phyloP scores from a whole-genome alignment of 2,888 invertebrate species.

The Glomeris marginata region DNA sequence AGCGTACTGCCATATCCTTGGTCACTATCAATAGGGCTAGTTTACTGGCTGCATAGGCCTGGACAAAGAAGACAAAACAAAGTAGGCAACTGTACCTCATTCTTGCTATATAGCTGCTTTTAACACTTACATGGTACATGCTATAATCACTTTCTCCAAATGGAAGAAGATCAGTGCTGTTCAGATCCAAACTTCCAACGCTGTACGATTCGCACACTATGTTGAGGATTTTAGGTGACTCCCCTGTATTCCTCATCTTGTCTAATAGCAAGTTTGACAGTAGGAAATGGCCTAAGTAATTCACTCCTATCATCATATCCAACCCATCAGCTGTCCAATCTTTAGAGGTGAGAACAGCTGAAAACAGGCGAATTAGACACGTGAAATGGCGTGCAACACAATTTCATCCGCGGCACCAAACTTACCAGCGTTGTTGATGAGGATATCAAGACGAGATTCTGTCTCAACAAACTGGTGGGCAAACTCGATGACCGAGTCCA shows the following conservation, averaged over 20 bases:
- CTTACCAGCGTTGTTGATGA: slow-evolving; percentile 31
- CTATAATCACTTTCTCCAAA: slow-evolving; percentile 10
- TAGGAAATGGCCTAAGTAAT: slow-evolving; percentile 20
- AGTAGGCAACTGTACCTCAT: background rate
- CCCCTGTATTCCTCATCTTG: slow-evolving; percentile 15
- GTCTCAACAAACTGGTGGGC: slow-evolving; percentile 23
- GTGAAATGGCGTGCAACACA: background rate
- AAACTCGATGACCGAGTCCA: slow-evolving; percentile 26
- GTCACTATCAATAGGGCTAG: slow-evolving; percentile 13
- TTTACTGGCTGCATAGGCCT: slow-evolving; percentile 15
- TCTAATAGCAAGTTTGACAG: slow-evolving; percentile 18
- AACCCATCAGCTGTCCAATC: slow-evolving; percentile 19
- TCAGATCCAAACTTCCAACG: slow-evolving; percentile 14
- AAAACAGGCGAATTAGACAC: background rate
- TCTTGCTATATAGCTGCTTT: too few species aligned
- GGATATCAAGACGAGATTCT: slow-evolving; percentile 25
- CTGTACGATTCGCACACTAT: slow-evolving; percentile 18
- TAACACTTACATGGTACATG: slow-evolving; percentile 12
- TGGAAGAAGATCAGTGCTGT: slow-evolving; percentile 13
- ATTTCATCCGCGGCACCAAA: background rate
- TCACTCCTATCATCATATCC: slow-evolving; percentile 20
- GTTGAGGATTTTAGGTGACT: slow-evolving; percentile 16
- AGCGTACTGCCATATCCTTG: slow-evolving; percentile 15
- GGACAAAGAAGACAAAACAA: slow-evolving; percentile 6
- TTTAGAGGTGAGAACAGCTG: slow-evolving; percentile 17